phyloP scores from a whole-genome alignment of 1,140 invertebrate species.

The Sycophila sp. region DNA sequence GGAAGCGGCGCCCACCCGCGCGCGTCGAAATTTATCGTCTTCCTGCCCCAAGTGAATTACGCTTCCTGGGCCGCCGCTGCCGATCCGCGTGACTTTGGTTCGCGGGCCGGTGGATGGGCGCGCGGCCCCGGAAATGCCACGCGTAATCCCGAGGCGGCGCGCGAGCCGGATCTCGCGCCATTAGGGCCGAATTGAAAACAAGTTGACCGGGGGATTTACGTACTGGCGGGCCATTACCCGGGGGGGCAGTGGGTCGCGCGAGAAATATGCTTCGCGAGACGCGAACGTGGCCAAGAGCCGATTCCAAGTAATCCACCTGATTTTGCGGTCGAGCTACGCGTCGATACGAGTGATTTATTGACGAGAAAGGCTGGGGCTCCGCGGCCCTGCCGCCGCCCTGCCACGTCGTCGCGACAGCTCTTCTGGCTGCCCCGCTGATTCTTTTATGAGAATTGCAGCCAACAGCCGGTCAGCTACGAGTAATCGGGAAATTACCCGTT shows the following conservation, averaged over 20 bases:
- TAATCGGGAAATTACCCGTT: too few species aligned
- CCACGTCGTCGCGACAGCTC: too few species aligned
- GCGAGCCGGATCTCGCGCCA: neutral
- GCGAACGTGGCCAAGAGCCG: neutral
- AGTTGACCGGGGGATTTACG: conserved; percentile 24
- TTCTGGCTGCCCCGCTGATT: too few species aligned
- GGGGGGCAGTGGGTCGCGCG: neutral
- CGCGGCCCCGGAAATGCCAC: neutral
- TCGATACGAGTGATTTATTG: too few species aligned
- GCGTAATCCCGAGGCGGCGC: conserved; percentile 21
- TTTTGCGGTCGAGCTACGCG: neutral
- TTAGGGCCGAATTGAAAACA: conserved; percentile 33
- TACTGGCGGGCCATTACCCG: neutral
- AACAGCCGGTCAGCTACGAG: too few species aligned
- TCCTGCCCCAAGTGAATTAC: conserved; percentile 39
- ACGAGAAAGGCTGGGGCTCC: too few species aligned
- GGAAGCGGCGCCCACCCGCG: too few species aligned
- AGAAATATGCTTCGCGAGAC: conserved; percentile 8
- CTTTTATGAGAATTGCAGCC: too few species aligned
- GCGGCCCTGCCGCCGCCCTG: too few species aligned
- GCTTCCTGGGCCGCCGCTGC: neutral
- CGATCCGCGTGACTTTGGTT: neutral
- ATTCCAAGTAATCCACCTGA: conserved; percentile 12
- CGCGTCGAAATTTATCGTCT: conserved; percentile 38
- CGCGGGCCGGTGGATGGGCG: neutral